Base-by-base conservation (phyloP, 2,797 vertebrate genomes). In the Sebastes flavidus region DNA sequence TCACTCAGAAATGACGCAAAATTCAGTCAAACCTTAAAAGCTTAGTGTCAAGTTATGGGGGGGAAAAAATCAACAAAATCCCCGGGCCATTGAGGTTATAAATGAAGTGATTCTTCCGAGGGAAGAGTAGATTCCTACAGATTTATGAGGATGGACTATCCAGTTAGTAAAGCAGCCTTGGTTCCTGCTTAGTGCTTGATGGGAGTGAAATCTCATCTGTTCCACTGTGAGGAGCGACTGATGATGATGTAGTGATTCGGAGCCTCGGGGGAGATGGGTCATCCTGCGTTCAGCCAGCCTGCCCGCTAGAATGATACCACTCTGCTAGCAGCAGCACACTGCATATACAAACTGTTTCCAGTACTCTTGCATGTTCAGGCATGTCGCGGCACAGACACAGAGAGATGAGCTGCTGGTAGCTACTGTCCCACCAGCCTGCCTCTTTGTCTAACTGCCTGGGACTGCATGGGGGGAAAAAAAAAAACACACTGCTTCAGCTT, bases 171-270 rank as follows among this genome's bases (percentile, higher is more conserved):
- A 89, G 87, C 88, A 89, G 87, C 89, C 91, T 83, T 83, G 87
- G 82, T 88, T 86, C 85, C 80, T 87, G 77, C 84, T 80, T 77
- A 66, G 81, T 69, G 80, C 82, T 90, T 81, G 88, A 92, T 79
- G 88, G 82, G 84, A 93, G 80, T 88, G 90, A 93, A 93, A 93
- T 92, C 91, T 93, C 93, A 93, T 95, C 89, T 92, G 87, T 94
- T 94, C 93, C 90, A 89, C 90, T 91, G 91, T 52, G 84, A 90
- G 74, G 83, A 92, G 90, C 91, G 81, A 91, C 94, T 94, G 94
- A 95, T 95, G 91, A 95, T 95, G 95, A 96, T 94, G 92, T 92
- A 95, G 94, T 93, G 94, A 95, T 95, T 84, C 88, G 81, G 80
- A 90, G 91, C 94, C 95, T 92, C 90, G 2, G 86, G 94, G 94